Base-by-base conservation (phyloP, 1,140 invertebrate genomes). In the Drosophila melanica region DNA sequence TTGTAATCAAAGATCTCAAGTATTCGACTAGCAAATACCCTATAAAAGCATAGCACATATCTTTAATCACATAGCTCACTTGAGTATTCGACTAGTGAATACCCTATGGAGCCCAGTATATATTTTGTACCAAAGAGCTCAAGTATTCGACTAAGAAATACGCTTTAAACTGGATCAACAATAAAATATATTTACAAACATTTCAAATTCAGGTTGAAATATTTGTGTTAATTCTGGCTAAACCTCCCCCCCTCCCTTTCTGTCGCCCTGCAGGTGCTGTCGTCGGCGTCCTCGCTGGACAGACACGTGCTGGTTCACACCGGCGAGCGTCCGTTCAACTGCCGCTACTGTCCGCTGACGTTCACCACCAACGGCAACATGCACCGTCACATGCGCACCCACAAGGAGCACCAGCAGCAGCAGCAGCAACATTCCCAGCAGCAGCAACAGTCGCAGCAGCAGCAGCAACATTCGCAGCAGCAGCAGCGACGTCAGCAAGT, bases 351-450 rank as follows among this genome's bases (percentile, higher is more conserved):
- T 91, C 93, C 95, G 18, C 94, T 96, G 92, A 95, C 96, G 3
- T 98, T 98, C 92, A 97, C 96, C 33, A 97, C 96, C 3, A 97
- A 97, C 91, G 96, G 96, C 12, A 97, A 97, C 90, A 97, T 98
- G 96, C 96, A 97, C 84, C 93, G 96, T 23, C 97, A 98, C 89
- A 94, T 96, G 93, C 93, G 96, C 57, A 96, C 95, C 0, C 95
- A 96, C 91, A 93, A 93, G 68, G 92, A 92, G 66, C 93, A 93
- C 90, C 75, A 93, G 27, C 75, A 74, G 11, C 94, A 63, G 14
- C 47, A 69, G 70, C 48, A 68, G 53, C 68, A 73, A 33, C 55
- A 63, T 10, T 58, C 62, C 9, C 64, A 70, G 27, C 57, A 55
- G 12, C 57, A 58, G 2, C 66, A 57, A 5, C 47, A 64, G 8